Base-by-base conservation (phyloP, 1,140 invertebrate species). In the Notospermus geniculatus region DNA sequence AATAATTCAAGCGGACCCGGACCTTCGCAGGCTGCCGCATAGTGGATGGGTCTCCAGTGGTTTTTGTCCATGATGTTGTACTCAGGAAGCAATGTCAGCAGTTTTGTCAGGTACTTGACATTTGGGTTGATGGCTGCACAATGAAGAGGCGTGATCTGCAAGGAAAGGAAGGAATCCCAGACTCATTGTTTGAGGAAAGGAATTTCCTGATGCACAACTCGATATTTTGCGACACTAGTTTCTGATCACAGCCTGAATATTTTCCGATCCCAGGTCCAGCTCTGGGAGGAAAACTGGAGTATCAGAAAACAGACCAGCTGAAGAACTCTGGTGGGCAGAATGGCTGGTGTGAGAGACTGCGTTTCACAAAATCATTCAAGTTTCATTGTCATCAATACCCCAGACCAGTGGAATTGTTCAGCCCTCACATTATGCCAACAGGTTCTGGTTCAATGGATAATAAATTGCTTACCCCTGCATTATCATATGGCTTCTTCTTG, bases 51-150 rank as follows among this genome's bases (percentile, higher is more conserved):
- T n/a, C 73, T 62, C 63, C 84, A 75, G 5, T 78, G 72, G 39
- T 78, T 63, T 22, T 72, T 67, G 70, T 86, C 85, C 11, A 75
- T 61, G 17, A 85, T 58, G 62, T 80, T 81, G 54, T 78, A 80
- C 36, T 83, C 80, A 2, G 83, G 82, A 59, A 76, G 71, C 15
- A 79, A 67, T 7, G 66, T 62, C 28, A 84, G 63, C 17, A 85
- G 67, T 11, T 71, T 62, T 2, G 74, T 71, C 19, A 86, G 62
- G 57, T 83, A 83, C 43, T 80, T 76, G 1, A 76, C 70, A 70
- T 85, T 83, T 13, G 84, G 84, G 69, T 86, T 86, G 59, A 86
- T 84, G 17, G 81, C 81, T 25, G 84, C 83, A 71, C 82, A 84
- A 69, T 86, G 84, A 2, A 86, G 60, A 5, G 85, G 84, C 19